phyloP scores from a whole-genome alignment of 1,140 invertebrate genomes.

The Drosophila busckii region DNA sequence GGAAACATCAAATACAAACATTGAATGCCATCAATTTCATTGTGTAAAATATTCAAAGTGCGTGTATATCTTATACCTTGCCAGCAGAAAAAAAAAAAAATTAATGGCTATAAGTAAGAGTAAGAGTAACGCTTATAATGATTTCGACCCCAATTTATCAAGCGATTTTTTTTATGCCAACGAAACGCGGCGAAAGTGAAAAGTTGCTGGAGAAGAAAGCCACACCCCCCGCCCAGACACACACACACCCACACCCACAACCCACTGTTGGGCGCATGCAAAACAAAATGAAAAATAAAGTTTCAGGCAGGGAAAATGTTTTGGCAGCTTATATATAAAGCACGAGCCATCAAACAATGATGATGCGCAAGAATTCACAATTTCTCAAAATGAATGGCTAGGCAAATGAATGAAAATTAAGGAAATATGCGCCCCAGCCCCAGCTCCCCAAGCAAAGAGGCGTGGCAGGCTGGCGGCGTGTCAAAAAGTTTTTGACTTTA shows the following conservation, averaged over 20 bases:
- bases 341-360: conserved; percentile 76
- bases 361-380: conserved; percentile 76
- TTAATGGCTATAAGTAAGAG: conserved; percentile 62
- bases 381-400: conserved; percentile 64
- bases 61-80: neutral
- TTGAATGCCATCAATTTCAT: conserved; percentile 9
- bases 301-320: conserved; percentile 29
- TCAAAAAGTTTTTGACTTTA: conserved; percentile 71
- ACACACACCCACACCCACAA: conserved; percentile 9
- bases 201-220: conserved; percentile 36
- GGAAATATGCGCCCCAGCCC: conserved; percentile 51
- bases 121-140: conserved; percentile 69
- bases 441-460: neutral
- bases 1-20: conserved; percentile 12
- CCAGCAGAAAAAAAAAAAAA: conserved; percentile 28
- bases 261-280: conserved; percentile 3
- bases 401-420: conserved; percentile 67
- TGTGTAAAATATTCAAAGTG: neutral
- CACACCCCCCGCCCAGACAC: too few relatives aligned
- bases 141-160: conserved; percentile 77
- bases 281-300: conserved; percentile 50
- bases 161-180: conserved; percentile 53
- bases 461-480: conserved; percentile 35
- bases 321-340: conserved; percentile 46
- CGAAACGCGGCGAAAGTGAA: conserved; percentile 36